Evolutionary conservation across 2,888 invertebrate species (phyloP), one percentile per base, ranked within the genome.

Genomic region (Caenorhabditis imperialis): DNA sequence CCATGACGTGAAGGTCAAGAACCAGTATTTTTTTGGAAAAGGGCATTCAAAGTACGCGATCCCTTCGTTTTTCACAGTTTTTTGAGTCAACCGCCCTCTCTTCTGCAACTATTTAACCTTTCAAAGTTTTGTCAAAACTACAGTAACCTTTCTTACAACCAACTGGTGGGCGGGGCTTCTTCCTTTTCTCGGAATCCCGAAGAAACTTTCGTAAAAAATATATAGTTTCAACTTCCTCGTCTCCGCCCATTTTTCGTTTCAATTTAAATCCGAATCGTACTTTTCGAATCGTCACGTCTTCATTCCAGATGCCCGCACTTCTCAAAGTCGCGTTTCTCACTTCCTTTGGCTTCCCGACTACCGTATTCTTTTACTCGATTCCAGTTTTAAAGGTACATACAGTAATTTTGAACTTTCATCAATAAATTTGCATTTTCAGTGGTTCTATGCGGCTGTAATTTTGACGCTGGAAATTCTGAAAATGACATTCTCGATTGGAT

Each of bases 401-500:
- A 2, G 14, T 33, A 42, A 10, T 2, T 8, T 30, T 8, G 16
- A 2, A 20, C 8, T 8, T 20, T 8, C 44, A 20, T 35, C 20
- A 33, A 50, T 12, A 10, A 42, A n/a, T n/a, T n/a, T 5, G 2
- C 12, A 23, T 1, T 58, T 58, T n/a, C 58, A 58, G 58, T 47
- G 45, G 18, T 37, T 58, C 2, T 27, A 22, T 33, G 48, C 45
- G 38, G 45, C 47, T 37, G 6, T 22, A 8, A 20, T 35, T 23
- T 18, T 58, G 8, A 35, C 58, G 1, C 37, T 58, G 37, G 37
- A 58, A 1, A 58, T 58, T 27, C 14, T 37, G 8, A 22, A 16
- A 58, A 25, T 58, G 37, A 37, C 47, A 27, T 4, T 58, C 4
- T 58, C 58, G 4, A 47, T 58, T 12, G 20, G 37, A 10, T 48